Conservation (phyloP, 2,888 invertebrate genomes). For the Prosopocoilus inquinatus region DNA sequence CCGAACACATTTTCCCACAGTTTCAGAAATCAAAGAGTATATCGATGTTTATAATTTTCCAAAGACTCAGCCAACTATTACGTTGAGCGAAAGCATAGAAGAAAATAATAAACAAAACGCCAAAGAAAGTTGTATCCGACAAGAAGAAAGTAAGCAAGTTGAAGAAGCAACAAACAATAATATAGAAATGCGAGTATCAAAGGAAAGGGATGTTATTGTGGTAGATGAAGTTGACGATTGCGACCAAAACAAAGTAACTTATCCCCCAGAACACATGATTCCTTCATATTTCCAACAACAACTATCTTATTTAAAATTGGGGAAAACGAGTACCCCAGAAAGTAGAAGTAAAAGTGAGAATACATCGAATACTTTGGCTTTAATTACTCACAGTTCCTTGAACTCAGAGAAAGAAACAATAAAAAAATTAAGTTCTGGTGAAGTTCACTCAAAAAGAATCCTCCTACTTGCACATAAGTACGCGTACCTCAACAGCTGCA, state of each 20-base stretch:
- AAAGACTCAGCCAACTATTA: conserved; percentile 9
- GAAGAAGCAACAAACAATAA: no score
- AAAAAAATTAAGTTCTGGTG: neutral
- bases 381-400: neutral
- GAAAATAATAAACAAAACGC: neutral
- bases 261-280: conserved; percentile 15
- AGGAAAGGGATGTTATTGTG: neutral
- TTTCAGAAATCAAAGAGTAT: conserved; percentile 33
- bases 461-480: neutral
- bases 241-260: neutral
- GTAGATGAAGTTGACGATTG: neutral
- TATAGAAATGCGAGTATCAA: neutral
- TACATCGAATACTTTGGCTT: neutral
- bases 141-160: no score
- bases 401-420: neutral
- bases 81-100: neutral
- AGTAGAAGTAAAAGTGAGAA: neutral
- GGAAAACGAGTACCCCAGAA: neutral
- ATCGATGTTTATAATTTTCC: conserved; percentile 29
- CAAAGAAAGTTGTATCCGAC: neutral
- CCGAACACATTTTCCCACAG: conserved; percentile 34
- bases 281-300: conserved; percentile 15
- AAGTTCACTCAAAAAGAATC: neutral
- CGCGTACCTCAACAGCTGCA: neutral
- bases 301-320: conserved; percentile 5